phyloP scores from a whole-genome alignment of 2,888 invertebrate species.

The Drosophila anomalipes region DNA sequence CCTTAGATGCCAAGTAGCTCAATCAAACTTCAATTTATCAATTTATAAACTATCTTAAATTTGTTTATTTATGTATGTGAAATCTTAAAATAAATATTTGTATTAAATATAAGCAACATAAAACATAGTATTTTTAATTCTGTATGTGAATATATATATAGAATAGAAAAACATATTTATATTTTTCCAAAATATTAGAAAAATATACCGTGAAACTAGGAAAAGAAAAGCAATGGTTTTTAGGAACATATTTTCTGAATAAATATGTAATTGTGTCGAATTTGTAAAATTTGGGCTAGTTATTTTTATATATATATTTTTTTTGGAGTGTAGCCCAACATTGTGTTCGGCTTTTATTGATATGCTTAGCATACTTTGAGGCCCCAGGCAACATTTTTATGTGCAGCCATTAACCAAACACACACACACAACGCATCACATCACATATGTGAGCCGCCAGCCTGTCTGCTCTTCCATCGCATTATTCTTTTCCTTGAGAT shows the following conservation, averaged over 20 bases:
- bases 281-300: not conserved
- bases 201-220: not conserved
- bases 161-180: no score
- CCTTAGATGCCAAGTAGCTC: not conserved
- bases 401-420: conserved; percentile 46
- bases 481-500: not conserved
- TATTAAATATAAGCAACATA: not conserved
- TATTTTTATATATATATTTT: not conserved
- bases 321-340: conserved; percentile 3
- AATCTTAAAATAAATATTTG: not conserved
- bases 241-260: not conserved
- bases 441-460: conserved; percentile 20
- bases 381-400: conserved; percentile 41
- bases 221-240: not conserved
- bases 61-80: not conserved
- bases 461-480: conserved; percentile 22
- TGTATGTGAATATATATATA: not conserved
- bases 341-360: conserved; percentile 61
- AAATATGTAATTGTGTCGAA: not conserved
- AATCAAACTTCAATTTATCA: not conserved
- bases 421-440: conserved; percentile 9
- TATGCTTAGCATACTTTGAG: conserved; percentile 60
- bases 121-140: not conserved
- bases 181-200: not conserved
- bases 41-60: not conserved